Conservation (phyloP, 2,888 invertebrate species). For the Eucriotettix oculatus region DNA sequence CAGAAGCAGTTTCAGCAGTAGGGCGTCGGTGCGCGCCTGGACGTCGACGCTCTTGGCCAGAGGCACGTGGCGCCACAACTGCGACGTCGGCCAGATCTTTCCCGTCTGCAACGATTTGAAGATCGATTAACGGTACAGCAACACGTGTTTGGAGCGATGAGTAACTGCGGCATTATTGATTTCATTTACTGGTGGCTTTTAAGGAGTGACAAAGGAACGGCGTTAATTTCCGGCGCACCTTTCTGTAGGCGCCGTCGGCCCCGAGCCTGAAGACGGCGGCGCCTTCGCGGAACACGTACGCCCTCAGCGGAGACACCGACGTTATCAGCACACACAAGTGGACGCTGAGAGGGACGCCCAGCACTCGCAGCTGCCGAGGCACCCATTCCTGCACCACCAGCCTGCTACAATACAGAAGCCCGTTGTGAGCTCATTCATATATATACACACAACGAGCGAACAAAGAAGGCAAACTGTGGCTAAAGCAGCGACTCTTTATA, state of each 20-base stretch:
- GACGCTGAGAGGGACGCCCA: conserved; percentile 20
- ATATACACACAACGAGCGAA: too few relatives aligned
- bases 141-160: too few relatives aligned
- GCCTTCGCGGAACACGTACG: conserved; percentile 22
- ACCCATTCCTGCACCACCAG: conserved; percentile 7
- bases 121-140: neutral
- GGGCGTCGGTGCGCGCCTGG: conserved; percentile 5
- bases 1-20: conserved; percentile 7
- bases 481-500: too few relatives aligned
- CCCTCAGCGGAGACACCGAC: conserved; percentile 21
- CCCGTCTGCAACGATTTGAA: conserved; percentile 3
- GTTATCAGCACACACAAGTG: conserved; percentile 22
- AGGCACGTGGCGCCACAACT: conserved; percentile 10
- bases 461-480: too few relatives aligned
- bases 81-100: conserved; percentile 10
- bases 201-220: too few relatives aligned
- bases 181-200: too few relatives aligned
- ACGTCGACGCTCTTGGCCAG: conserved; percentile 1
- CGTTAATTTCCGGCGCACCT: conserved; percentile 12
- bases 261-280: conserved; percentile 19
- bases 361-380: conserved; percentile 17
- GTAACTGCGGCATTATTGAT: too few relatives aligned
- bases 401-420: neutral
- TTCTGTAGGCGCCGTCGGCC: conserved; percentile 16
- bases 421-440: too few relatives aligned